Percentiles rank a stretch among this genome's conserved stretches.
phyloP scores from a whole-genome alignment of 2,797 vertebrate genomes.

The Danionella dracula region DNA sequence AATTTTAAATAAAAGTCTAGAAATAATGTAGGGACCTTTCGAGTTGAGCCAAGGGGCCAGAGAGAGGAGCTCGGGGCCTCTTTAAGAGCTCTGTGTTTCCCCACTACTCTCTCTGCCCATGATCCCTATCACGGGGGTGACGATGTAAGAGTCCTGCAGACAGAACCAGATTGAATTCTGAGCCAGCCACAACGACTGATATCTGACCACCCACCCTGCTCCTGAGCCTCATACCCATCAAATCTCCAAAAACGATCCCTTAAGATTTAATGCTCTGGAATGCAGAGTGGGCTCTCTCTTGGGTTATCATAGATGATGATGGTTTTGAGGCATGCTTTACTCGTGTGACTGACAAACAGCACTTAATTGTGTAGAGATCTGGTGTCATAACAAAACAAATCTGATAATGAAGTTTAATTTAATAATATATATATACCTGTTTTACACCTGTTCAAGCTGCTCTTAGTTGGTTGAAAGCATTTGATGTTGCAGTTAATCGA shows the following conservation, averaged over 20 bases:
- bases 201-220: conserved; percentile 62
- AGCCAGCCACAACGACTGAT: conserved; percentile 63
- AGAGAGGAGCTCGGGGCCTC: conserved; percentile 9
- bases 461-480: too few species aligned
- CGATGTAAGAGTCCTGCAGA: conserved; percentile 53
- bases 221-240: conserved; percentile 13
- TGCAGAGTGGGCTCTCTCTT: neutral
- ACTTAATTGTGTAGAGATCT: neutral
- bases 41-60: conserved; percentile 24
- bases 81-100: conserved; percentile 42
- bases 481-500: too few species aligned
- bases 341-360: neutral
- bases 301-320: neutral
- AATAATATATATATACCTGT: too few species aligned
- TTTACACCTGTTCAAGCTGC: too few species aligned
- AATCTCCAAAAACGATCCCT: conserved; percentile 6
- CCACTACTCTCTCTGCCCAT: conserved; percentile 44
- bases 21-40: conserved; percentile 25
- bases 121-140: conserved; percentile 62
- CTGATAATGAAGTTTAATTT: too few species aligned
- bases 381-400: too few species aligned
- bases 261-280: conserved; percentile 14
- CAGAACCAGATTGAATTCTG: conserved; percentile 59
- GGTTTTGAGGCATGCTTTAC: neutral
- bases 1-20: conserved; percentile 12